Conservation (phyloP, 2,113 vertebrate species). For the Menura novaehollandiae region DNA sequence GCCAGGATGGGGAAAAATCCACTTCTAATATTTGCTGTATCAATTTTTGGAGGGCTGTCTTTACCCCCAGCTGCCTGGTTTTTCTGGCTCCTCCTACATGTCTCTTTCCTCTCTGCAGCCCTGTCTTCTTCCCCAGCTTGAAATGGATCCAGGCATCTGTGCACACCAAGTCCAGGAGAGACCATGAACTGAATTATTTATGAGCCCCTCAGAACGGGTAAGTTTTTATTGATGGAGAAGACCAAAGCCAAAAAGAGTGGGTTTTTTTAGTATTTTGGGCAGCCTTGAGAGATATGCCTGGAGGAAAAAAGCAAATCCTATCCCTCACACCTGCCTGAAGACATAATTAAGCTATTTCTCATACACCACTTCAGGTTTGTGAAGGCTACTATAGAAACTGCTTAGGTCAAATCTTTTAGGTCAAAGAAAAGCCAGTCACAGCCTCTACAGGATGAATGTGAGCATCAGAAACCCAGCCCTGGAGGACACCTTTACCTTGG, state of each 20-base stretch:
- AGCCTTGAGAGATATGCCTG: rapidly evolving
- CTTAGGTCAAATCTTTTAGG: background rate
- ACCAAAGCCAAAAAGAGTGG: background rate
- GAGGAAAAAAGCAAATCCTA: background rate
- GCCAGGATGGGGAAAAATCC: background rate
- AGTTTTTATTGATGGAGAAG: background rate
- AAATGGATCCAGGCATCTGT: background rate
- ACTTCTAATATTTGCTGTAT: background rate
- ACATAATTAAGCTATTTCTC: background rate
- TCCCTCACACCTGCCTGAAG: background rate
- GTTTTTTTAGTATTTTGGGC: background rate
- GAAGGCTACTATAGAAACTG: background rate
- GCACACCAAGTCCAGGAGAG: background rate
- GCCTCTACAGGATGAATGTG: background rate
- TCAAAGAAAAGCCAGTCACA: background rate
- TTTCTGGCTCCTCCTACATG: background rate
- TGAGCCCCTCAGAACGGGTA: background rate
- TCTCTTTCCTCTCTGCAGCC: background rate
- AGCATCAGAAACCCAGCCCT: background rate
- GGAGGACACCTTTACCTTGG: background rate
- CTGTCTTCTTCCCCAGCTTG: background rate
- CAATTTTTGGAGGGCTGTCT: background rate
- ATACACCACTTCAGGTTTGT: background rate
- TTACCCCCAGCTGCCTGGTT: background rate
- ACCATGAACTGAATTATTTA: background rate